Conservation (phyloP, 1,140 invertebrate species). For the Carposina sasakii region DNA sequence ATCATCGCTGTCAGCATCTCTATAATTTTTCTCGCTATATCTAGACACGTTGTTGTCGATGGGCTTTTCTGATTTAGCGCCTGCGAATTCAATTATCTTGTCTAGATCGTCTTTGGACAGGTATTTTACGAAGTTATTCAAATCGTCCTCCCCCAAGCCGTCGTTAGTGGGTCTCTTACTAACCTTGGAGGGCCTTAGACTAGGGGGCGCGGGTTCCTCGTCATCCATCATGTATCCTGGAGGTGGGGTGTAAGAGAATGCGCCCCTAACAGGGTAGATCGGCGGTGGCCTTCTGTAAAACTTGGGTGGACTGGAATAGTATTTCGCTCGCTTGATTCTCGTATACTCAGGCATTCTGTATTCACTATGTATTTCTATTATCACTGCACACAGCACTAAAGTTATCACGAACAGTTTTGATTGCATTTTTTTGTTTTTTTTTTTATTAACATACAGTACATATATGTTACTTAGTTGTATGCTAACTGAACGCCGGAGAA, state of each 20-base stretch:
- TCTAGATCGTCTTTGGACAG: slow-evolving; percentile 56
- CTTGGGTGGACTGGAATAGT: slow-evolving; percentile 37
- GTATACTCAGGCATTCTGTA: slow-evolving; percentile 22
- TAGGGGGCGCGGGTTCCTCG: slow-evolving; percentile 20
- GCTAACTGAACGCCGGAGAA: slow-evolving; percentile 55
- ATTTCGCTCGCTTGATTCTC: slow-evolving; percentile 52
- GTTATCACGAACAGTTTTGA: slow-evolving; percentile 19
- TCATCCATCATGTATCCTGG: slow-evolving; percentile 39
- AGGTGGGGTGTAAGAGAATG: slow-evolving; percentile 48
- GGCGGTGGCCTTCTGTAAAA: slow-evolving; percentile 47
- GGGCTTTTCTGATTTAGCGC: no score
- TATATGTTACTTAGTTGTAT: slow-evolving; percentile 15
- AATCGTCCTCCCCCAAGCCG: slow-evolving; percentile 49
- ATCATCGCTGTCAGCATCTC: slow-evolving; percentile 2
- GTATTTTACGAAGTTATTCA: slow-evolving; percentile 49
- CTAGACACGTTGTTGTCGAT: no score
- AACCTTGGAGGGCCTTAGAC: slow-evolving; percentile 42
- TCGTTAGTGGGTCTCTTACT: slow-evolving; percentile 45
- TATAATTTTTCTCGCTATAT: slow-evolving; percentile 13
- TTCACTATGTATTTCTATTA: slow-evolving; percentile 24
- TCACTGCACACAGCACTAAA: slow-evolving; percentile 31
- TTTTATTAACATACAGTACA: no score
- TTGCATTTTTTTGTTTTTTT: slow-evolving; percentile 21
- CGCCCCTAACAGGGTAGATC: slow-evolving; percentile 28
- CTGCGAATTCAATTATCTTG: slow-evolving; percentile 46